These are phyloP conservation scores for Cheumatopsyche charites DNA, from an alignment of 1,140 invertebrate species.

Conservation along the genomic window DNA sequence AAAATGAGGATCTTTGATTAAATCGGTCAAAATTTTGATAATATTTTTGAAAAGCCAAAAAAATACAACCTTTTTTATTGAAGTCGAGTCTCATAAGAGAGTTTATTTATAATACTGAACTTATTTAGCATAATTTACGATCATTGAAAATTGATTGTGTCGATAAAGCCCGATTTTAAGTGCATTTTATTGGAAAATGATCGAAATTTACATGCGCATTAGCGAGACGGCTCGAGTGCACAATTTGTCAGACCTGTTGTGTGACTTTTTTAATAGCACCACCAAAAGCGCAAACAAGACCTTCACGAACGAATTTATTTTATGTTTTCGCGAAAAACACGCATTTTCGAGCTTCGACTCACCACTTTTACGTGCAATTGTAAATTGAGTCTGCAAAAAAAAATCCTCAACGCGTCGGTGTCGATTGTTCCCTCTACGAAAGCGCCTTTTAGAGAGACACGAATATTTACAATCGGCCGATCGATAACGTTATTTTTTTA, in stretches of 20 bases:
- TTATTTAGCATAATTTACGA: no score
- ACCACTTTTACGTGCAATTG: background rate
- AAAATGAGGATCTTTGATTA: no score
- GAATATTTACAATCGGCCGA: background rate
- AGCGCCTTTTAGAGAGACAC: background rate
- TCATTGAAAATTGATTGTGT: no score
- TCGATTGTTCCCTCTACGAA: background rate
- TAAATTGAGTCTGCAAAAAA: background rate
- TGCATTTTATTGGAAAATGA: background rate
- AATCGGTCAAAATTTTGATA: no score
- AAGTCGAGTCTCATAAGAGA: no score
- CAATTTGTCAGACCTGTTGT: background rate
- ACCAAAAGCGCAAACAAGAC: slow-evolving; percentile 30
- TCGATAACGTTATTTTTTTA: no score
- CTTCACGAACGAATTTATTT: slow-evolving; percentile 38
- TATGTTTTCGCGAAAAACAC: slow-evolving; percentile 13
- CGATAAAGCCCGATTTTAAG: background rate
- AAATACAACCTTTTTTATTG: no score
- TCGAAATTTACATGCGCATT: slow-evolving; percentile 14
- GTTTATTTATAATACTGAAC: no score
- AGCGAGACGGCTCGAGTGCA: background rate
- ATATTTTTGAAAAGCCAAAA: no score
- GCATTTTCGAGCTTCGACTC: slow-evolving; percentile 8
- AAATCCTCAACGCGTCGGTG: no score
- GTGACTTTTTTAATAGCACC: slow-evolving; percentile 27